Conservation (phyloP, 2,113 vertebrate species). For the Nanger granti region DNA sequence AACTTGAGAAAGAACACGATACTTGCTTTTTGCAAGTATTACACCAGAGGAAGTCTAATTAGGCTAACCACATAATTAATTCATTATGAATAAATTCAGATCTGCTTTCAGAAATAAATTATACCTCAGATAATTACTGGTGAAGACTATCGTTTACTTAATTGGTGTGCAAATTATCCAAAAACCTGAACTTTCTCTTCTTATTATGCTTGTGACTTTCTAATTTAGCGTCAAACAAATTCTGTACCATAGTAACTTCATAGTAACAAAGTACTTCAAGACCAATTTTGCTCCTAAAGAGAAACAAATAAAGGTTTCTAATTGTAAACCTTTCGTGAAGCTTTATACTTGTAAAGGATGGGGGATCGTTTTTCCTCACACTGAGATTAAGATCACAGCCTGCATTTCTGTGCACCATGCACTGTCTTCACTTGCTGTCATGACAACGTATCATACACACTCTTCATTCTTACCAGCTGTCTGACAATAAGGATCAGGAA, state of each 20-base stretch:
- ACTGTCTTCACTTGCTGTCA: neutral
- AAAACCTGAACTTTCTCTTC: slow-evolving; percentile 65
- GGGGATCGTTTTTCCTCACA: neutral
- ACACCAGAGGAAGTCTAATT: slow-evolving; percentile 67
- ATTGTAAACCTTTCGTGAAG: neutral
- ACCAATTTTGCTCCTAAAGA: slow-evolving; percentile 33
- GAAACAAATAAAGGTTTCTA: neutral
- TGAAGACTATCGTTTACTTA: slow-evolving; percentile 71
- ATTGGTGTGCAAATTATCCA: slow-evolving; percentile 66
- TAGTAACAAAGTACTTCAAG: slow-evolving; percentile 22
- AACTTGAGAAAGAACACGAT: slow-evolving; percentile 52
- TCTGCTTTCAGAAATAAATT: slow-evolving; percentile 73
- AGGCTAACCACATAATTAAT: slow-evolving; percentile 69
- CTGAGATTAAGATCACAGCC: neutral
- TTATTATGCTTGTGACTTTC: slow-evolving; percentile 42
- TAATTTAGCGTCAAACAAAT: slow-evolving; percentile 55
- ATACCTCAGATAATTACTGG: slow-evolving; percentile 68
- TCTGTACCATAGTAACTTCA: slow-evolving; percentile 45
- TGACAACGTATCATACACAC: neutral
- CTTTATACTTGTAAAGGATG: neutral
- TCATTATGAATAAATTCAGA: slow-evolving; percentile 74
- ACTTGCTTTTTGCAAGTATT: slow-evolving; percentile 50
- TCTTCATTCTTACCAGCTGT: neutral
- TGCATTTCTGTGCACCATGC: neutral
- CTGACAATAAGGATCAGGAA: neutral